phyloP scores from a whole-genome alignment of 1,140 invertebrate species.

The Lutraria rhynchaena region DNA sequence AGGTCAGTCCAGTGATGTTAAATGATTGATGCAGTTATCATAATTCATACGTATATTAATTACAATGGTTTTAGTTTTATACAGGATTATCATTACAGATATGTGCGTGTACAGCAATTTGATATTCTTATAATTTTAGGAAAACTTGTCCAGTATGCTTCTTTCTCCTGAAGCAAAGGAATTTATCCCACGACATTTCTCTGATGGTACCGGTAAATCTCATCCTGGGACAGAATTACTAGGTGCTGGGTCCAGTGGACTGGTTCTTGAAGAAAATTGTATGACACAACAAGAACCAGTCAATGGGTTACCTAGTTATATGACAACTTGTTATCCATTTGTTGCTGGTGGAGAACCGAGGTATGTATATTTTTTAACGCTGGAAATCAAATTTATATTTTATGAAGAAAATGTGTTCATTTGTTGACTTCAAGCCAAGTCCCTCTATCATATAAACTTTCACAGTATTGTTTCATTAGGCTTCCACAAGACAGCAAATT shows the following conservation, averaged over 20 bases:
- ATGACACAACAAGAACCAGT: not conserved
- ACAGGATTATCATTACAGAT: too few species aligned
- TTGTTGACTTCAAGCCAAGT: too few species aligned
- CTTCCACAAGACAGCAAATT: not conserved
- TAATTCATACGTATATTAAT: too few species aligned
- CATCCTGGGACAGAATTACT: not conserved
- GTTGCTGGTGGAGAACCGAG: slow-evolving; percentile 22
- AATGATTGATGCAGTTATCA: too few species aligned
- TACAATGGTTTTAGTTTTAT: too few species aligned
- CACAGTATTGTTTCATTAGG: too few species aligned
- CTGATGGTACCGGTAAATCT: not conserved
- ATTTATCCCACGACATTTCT: slow-evolving; percentile 31
- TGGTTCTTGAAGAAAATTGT: not conserved
- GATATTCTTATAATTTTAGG: too few species aligned
- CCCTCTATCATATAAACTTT: too few species aligned
- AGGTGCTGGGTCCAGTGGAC: not conserved
- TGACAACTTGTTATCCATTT: slow-evolving; percentile 49
- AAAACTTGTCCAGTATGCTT: slow-evolving; percentile 14
- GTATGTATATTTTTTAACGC: not conserved
- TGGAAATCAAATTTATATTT: too few species aligned
- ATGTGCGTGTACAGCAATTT: too few species aligned
- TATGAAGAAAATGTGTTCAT: too few species aligned
- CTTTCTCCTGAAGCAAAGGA: slow-evolving; percentile 41
- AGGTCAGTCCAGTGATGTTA: too few species aligned
- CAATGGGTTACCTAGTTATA: slow-evolving; percentile 32